Evolutionary conservation across 2,113 vertebrate species (phyloP).

Genomic region (human): GRCh38 chrX:148826001-148826500

Average conservation of each 20-base stretch:
- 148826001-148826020: neutral
- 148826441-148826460: neutral
- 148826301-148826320: neutral
- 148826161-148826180: constrained; percentile 29
- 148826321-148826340: neutral
- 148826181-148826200: neutral
- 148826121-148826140: constrained; percentile 6
- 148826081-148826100: constrained; percentile 10
- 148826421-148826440: neutral
- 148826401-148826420: neutral
- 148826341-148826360: neutral
- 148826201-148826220: neutral
- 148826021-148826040: neutral
- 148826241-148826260: neutral
- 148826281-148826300: neutral
- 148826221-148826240: neutral
- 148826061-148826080: constrained; percentile 41
- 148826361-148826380: neutral
- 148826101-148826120: neutral
- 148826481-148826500: neutral
- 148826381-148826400: neutral
- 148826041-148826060: neutral
- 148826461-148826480: neutral
- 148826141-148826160: neutral
- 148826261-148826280: neutral